These are phyloP conservation scores for Argopecten irradians DNA, from an alignment of 1,140 invertebrate species.

Conservation along the genomic window DNA sequence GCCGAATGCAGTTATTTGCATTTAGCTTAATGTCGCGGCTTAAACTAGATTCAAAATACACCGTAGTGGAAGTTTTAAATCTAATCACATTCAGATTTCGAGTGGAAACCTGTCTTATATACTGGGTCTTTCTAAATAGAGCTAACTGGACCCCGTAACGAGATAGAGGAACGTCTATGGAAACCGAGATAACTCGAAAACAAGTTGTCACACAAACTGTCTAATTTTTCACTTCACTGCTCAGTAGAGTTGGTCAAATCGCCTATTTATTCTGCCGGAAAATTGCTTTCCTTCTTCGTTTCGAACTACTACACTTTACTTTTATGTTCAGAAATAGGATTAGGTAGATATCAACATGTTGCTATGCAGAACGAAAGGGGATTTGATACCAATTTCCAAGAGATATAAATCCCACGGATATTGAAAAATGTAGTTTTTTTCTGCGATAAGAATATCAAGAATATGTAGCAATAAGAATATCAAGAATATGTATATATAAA, in stretches of 20 bases:
- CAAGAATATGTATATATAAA: too few species aligned
- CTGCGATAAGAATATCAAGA: too few species aligned
- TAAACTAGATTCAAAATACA: not conserved
- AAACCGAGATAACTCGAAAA: constrained; percentile 8
- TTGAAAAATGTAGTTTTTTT: not conserved
- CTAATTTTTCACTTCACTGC: constrained; percentile 21
- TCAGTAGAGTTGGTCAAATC: not conserved
- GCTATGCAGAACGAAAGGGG: not conserved
- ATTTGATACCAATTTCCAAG: not conserved
- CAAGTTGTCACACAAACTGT: constrained; percentile 3
- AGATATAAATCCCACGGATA: not conserved
- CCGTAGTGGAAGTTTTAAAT: not conserved
- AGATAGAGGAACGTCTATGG: not conserved
- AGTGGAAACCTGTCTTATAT: not conserved
- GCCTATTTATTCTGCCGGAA: not conserved
- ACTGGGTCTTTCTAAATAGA: not conserved
- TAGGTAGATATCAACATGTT: not conserved
- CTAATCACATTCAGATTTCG: not conserved
- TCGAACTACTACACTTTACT: constrained; percentile 15
- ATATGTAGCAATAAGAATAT: too few species aligned
- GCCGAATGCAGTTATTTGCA: not conserved
- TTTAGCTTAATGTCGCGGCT: not conserved
- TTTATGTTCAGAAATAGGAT: not conserved
- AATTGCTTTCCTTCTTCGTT: constrained; percentile 7
- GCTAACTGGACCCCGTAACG: not conserved